Evolutionary conservation across 1,140 invertebrate genomes (phyloP).

Genomic region (Plutomurus gul): DNA sequence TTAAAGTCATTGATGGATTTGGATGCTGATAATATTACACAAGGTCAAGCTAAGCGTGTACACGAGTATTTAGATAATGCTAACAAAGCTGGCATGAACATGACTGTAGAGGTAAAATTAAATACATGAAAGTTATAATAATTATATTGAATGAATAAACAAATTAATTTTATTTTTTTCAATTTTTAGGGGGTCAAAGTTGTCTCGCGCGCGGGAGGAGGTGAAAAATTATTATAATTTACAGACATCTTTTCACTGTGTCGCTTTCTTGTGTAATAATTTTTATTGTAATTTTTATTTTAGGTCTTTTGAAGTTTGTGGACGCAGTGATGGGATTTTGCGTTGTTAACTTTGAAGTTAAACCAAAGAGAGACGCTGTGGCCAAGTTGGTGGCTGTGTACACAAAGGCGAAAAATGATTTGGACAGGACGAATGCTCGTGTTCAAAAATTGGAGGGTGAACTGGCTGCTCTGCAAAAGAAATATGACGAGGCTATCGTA

Average conservation of each 20-base stretch:
- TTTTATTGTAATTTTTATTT: neutral
- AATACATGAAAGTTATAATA: too few species aligned
- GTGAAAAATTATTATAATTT: constrained; percentile 53
- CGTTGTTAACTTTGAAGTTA: constrained; percentile 79
- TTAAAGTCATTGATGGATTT: constrained; percentile 77
- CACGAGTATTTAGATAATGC: constrained; percentile 5
- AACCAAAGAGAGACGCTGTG: constrained; percentile 85
- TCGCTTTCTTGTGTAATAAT: neutral
- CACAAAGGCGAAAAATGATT: constrained; percentile 64
- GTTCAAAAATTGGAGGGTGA: constrained; percentile 72
- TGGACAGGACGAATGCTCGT: constrained; percentile 78
- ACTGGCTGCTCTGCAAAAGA: constrained; percentile 69
- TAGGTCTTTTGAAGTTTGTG: constrained; percentile 75
- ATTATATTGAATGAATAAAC: too few species aligned
- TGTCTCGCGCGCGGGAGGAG: constrained; percentile 71
- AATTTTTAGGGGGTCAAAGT: constrained; percentile 59
- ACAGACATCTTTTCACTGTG: neutral
- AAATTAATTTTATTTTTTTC: too few species aligned
- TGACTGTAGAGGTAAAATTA: constrained; percentile 57
- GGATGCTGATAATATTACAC: constrained; percentile 79
- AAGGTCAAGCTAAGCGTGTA: constrained; percentile 66
- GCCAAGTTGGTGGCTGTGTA: constrained; percentile 71
- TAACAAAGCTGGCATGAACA: constrained; percentile 57
- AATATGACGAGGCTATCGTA: constrained; percentile 75
- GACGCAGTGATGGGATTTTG: constrained; percentile 84